These are phyloP conservation scores for Phoxinus dragarum DNA, from an alignment of 2,797 vertebrate species.

Conservation along the genomic window DNA sequence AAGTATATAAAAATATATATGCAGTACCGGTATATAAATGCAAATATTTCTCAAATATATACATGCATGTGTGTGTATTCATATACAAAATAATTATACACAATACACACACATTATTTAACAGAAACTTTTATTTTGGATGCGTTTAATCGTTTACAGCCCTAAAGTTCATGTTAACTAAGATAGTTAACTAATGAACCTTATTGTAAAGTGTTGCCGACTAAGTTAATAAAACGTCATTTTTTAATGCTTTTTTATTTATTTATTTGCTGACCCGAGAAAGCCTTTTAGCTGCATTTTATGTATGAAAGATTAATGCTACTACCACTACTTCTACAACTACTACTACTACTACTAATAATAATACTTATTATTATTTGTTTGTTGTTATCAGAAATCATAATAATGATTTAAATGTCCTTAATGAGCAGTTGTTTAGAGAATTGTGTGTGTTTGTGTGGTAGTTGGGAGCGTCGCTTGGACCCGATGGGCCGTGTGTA, in stretches of 20 bases:
- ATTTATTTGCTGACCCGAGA: not conserved
- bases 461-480: conserved; percentile 95
- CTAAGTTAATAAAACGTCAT: not conserved
- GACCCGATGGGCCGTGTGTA: conserved; percentile 97
- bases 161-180: too few species aligned
- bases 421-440: not conserved
- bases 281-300: not conserved
- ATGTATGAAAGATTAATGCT: not conserved
- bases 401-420: not conserved
- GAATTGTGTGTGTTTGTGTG: not conserved
- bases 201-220: too few species aligned
- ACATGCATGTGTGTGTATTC: too few species aligned
- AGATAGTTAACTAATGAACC: too few species aligned
- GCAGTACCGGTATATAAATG: too few species aligned
- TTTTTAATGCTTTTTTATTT: not conserved
- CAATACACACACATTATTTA: too few species aligned
- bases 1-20: too few species aligned
- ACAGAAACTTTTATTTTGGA: too few species aligned
- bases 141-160: too few species aligned
- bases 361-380: not conserved
- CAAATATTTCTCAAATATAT: too few species aligned
- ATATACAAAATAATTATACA: too few species aligned
- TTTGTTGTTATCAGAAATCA: not conserved
- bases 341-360: not conserved
- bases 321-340: not conserved